These are phyloP conservation scores for Apodemus speciosus DNA, from an alignment of 2,113 vertebrate species.

Conservation along the genomic window DNA sequence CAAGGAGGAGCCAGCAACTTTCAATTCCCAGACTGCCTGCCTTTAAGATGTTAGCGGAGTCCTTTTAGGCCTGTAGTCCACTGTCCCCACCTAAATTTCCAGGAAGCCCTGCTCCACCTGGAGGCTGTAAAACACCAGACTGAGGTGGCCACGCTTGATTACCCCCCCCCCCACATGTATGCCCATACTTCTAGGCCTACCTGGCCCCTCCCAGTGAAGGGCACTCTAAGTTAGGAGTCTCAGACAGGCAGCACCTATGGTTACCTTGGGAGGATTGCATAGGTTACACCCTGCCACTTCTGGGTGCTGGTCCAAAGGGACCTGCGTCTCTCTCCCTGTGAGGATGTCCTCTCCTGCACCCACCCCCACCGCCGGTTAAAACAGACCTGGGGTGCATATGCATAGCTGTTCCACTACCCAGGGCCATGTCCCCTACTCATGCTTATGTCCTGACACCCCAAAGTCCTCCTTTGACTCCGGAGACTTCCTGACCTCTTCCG, in stretches of 20 bases:
- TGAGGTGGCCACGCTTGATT: neutral
- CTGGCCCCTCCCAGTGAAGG: neutral
- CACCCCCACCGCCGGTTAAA: too few species aligned
- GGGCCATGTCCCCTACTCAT: neutral
- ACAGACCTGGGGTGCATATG: neutral
- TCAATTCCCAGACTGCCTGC: too few species aligned
- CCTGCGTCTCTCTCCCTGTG: neutral
- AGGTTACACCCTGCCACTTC: neutral
- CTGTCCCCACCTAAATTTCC: neutral
- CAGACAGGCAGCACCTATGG: neutral
- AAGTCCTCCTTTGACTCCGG: constrained; percentile 38
- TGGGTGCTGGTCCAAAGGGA: neutral
- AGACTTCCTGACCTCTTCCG: constrained; percentile 40
- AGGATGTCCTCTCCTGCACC: neutral
- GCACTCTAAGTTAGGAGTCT: neutral
- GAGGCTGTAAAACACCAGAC: neutral
- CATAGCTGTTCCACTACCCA: neutral
- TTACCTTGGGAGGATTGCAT: neutral
- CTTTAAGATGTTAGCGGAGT: neutral
- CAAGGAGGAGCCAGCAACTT: neutral
- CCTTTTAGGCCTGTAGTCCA: neutral
- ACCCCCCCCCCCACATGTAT: accelerated
- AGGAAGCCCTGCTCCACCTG: neutral
- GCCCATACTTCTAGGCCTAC: neutral
- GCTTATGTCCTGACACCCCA: neutral